Evolutionary conservation across 2,113 vertebrate genomes (phyloP), one percentile per base, ranked within the genome.

Genomic region (Vidua macroura): DNA sequence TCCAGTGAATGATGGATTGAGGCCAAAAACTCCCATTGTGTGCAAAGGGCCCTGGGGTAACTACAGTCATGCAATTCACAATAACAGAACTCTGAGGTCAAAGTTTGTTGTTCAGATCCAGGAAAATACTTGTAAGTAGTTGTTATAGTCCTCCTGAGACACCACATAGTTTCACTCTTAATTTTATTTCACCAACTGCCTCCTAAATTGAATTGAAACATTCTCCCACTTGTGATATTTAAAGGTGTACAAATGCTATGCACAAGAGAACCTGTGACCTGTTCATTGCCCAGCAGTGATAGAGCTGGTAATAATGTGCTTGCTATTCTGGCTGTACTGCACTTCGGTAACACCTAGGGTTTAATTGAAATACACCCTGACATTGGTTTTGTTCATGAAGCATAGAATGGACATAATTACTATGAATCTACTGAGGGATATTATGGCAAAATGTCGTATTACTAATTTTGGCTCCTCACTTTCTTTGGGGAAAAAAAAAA

Each of bases 361-460:
- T 97, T 98, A 98, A 97, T 66, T 98, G 98, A 97, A 98, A 97
- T 95, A 92, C 88, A 93, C 85, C 93, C 88, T 97, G 98, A 97
- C 97, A 97, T 95, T 98, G 96, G 95, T 83, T 97, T 97, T 98
- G 92, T 97, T 97, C 95, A 79, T 75, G 83, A 93, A 87, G 92
- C 75, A 49, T 68, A 80, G 94, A 94, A 87, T 86, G 92, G 66
- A 76, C 79, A 62, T 94, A 97, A 98, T 92, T 96, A 82, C 94
- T 85, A 76, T 44, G 73, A 96, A 89, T 83, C 94, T 95, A 89
- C 91, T 75, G 92, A 96, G 96, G 92, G 83, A 86, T 69, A 96
- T 95, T 91, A 92, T 74, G 63, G 75, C 51, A 95, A 94, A 97
- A 95, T 94, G 79, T 93, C 72, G 11, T 96, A 94, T 96, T 88